Evolutionary conservation across 1,140 invertebrate species (phyloP).

Genomic region (Wiebesia pumilae): DNA sequence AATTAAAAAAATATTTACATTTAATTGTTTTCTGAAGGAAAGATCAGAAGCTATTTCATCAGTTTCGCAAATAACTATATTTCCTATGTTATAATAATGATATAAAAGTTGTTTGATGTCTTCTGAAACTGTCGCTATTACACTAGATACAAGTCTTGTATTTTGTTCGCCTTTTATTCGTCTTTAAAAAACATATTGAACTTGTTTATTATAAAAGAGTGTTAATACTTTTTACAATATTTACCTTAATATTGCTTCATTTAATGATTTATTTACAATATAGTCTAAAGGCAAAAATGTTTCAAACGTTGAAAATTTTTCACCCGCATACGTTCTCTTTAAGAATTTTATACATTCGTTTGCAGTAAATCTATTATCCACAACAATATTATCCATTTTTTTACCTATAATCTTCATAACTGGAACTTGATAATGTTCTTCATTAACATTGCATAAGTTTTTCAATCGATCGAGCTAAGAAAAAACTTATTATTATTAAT

Average conservation of each 20-base stretch:
- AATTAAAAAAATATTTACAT: slow-evolving; percentile 74
- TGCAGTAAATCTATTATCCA: slow-evolving; percentile 95
- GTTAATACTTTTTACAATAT: slow-evolving; percentile 27
- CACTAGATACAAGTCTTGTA: slow-evolving; percentile 95
- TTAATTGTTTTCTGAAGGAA: slow-evolving; percentile 81
- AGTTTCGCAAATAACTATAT: slow-evolving; percentile 95
- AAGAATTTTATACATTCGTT: slow-evolving; percentile 94
- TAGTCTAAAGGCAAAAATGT: slow-evolving; percentile 96
- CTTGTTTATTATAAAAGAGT: slow-evolving; percentile 19
- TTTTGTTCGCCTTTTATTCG: slow-evolving; percentile 91
- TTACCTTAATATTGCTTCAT: slow-evolving; percentile 75
- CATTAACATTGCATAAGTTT: slow-evolving; percentile 96
- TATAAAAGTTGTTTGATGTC: slow-evolving; percentile 93
- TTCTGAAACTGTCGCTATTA: slow-evolving; percentile 91
- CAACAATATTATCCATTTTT: slow-evolving; percentile 98
- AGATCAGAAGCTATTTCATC: slow-evolving; percentile 95
- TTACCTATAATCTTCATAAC: slow-evolving; percentile 97
- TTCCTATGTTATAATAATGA: slow-evolving; percentile 90
- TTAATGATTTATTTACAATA: slow-evolving; percentile 90
- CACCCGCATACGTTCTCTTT: slow-evolving; percentile 94
- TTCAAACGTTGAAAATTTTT: slow-evolving; percentile 77
- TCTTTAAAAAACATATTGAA: slow-evolving; percentile 70
- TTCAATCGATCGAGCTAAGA: slow-evolving; percentile 56
- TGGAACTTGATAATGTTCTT: slow-evolving; percentile 94
- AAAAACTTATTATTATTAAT: not conserved